A percentile compares a stretch with the other conserved stretches of the same genome.
Evolutionary conservation across 2,888 invertebrate genomes (phyloP).

Genomic region (Drosophila gaucha): DNA sequence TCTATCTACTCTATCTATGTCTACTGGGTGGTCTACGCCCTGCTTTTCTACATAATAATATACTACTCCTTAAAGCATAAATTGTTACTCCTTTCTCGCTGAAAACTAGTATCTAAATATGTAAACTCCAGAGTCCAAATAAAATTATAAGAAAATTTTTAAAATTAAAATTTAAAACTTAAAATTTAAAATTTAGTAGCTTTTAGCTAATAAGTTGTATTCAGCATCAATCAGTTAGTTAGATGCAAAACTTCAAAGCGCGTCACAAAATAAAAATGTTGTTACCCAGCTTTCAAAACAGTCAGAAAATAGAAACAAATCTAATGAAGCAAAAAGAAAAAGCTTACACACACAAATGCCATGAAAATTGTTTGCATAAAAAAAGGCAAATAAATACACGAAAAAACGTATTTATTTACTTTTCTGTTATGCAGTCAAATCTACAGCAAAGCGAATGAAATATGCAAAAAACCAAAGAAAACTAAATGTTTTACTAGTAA

Average conservation of each 20-base stretch:
- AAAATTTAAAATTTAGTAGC: neutral
- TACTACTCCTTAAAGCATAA: too few relatives aligned
- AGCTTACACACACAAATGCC: neutral
- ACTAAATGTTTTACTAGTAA: slow-evolving; percentile 5
- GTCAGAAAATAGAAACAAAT: slow-evolving; percentile 8
- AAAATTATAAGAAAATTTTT: neutral
- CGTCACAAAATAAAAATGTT: slow-evolving; percentile 10
- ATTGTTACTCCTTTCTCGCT: neutral
- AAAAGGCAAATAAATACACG: slow-evolving; percentile 36
- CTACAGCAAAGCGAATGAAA: neutral
- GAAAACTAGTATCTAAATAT: neutral
- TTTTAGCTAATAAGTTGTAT: slow-evolving; percentile 7
- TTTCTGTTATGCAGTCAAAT: slow-evolving; percentile 3
- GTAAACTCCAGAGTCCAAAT: neutral
- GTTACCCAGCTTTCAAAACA: neutral
- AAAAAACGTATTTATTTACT: slow-evolving; percentile 5
- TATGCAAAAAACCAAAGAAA: slow-evolving; percentile 3
- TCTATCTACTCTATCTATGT: too few relatives aligned
- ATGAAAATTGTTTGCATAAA: slow-evolving; percentile 43
- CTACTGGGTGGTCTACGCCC: too few relatives aligned
- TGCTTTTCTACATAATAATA: neutral
- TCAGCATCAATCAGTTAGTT: slow-evolving; percentile 13
- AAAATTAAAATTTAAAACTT: neutral
- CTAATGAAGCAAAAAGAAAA: slow-evolving; percentile 34
- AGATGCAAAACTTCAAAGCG: slow-evolving; percentile 48